Evolutionary conservation across 2,797 vertebrate genomes (phyloP), one percentile per base, ranked within the genome.

Genomic region (Graptemys geographica): DNA sequence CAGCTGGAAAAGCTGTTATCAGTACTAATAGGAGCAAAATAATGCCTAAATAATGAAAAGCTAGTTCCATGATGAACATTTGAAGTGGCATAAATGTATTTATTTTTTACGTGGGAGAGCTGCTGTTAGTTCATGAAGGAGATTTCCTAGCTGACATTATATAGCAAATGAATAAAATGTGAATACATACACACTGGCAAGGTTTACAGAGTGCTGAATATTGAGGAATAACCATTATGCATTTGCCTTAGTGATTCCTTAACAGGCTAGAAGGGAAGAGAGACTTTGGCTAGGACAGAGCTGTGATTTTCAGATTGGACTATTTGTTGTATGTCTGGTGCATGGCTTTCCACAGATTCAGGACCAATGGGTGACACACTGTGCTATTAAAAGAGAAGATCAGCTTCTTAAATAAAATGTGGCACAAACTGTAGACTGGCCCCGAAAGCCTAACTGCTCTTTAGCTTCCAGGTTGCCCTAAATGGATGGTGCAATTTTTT

Each of bases 1-100:
- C 89, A 95, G 87, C 76, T 96, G 88, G 83, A 95, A 96, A 94
- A 97, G 41, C 52, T 82, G 11, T 69, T 91, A 93, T 93, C 81
- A 89, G 83, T 95, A 94, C 10, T 81, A 91, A 95, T 21, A 92
- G n/a, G 18, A 87, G 33, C 1, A 91, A 92, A 93, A 92, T 65
- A 95, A 91, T 4, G 15, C n/a, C 87, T 93, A 84, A 96, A 94
- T 93, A 92, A 90, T 15, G 6, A 31, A 9, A 47, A 31, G 7
- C 25, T 10, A 28, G 5, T 92, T 23, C 41, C 55, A 65, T 81
- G 51, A 92, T 78, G 81, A 93, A 72, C 13, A 88, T 72, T 90
- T 90, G 0, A 96, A 84, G 57, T 89, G 59, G 11, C 74, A 95
- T 28, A 90, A 84, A 87, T 69, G 2, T 47, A 81, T 95, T 93